Percentiles rank a stretch among this genome's conserved stretches.
Evolutionary conservation across 2,888 invertebrate species (phyloP).

Genomic region (Tolmerus cingulatus): DNA sequence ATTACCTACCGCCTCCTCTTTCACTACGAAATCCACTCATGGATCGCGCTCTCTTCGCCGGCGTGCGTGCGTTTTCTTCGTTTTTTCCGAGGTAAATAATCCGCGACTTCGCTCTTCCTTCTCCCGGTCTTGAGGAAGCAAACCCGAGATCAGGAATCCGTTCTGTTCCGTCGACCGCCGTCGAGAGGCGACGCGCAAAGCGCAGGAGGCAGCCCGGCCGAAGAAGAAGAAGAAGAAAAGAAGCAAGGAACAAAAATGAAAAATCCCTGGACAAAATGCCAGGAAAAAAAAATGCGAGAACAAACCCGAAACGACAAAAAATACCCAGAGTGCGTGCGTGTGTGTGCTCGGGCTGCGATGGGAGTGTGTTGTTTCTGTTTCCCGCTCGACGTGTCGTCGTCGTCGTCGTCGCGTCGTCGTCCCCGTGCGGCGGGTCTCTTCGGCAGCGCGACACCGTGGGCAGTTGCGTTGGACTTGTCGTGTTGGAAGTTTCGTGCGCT

Average conservation of each 20-base stretch:
- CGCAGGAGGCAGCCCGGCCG: background rate
- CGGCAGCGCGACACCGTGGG: slow-evolving; percentile 52
- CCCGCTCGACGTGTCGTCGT: background rate
- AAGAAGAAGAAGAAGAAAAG: background rate
- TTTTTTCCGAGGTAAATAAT: background rate
- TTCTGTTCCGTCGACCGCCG: too few species aligned
- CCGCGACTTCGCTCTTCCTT: background rate
- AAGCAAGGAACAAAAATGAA: too few species aligned
- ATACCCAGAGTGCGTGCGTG: background rate
- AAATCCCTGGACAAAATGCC: too few species aligned
- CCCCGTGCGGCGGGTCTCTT: background rate
- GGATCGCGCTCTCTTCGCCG: background rate
- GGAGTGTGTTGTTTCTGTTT: background rate
- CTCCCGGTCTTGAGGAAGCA: background rate
- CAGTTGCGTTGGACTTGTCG: slow-evolving; percentile 62
- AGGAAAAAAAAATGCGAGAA: background rate
- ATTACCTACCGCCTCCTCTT: slow-evolving; percentile 41
- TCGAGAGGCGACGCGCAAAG: background rate
- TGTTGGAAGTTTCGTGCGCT: slow-evolving; percentile 56
- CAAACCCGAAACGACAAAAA: background rate
- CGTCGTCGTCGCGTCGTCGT: background rate
- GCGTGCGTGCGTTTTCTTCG: background rate
- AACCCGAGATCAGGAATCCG: background rate
- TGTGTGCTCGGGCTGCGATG: background rate
- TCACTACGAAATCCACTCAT: background rate